These are phyloP conservation scores for Rotaria socialis DNA, from an alignment of 2,888 invertebrate species.

Conservation along the genomic window DNA sequence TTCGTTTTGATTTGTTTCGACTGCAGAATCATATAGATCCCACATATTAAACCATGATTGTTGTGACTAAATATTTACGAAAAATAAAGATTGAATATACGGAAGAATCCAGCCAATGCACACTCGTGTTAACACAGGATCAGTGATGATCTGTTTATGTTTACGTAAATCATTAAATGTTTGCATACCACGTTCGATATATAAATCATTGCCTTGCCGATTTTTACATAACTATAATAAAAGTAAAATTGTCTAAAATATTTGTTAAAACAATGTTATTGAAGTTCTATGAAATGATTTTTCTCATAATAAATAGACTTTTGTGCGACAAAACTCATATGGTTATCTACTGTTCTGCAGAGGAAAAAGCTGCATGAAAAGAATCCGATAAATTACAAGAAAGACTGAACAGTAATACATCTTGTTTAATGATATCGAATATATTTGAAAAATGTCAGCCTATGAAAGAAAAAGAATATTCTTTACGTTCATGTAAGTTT, in stretches of 20 bases:
- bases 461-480: background rate
- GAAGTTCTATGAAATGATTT: too few relatives aligned
- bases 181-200: slow-evolving; percentile 57
- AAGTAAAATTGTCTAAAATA: background rate
- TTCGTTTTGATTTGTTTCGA: background rate
- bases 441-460: background rate
- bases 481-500: slow-evolving; percentile 53
- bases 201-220: slow-evolving; percentile 57
- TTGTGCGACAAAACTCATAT: too few relatives aligned
- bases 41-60: slow-evolving; percentile 24
- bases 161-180: slow-evolving; percentile 59
- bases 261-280: too few relatives aligned
- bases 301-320: too few relatives aligned
- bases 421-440: too few relatives aligned
- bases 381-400: background rate
- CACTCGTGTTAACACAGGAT: slow-evolving; percentile 46
- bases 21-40: slow-evolving; percentile 10
- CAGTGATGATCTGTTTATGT: slow-evolving; percentile 55
- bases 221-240: slow-evolving; percentile 45
- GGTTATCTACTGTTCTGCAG: too few relatives aligned
- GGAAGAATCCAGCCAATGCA: background rate
- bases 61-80: background rate
- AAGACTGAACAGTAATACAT: too few relatives aligned
- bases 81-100: background rate
- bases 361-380: background rate